These are phyloP conservation scores for Eriocheir sinensis DNA, from an alignment of 1,140 invertebrate species.

Conservation along the genomic window DNA sequence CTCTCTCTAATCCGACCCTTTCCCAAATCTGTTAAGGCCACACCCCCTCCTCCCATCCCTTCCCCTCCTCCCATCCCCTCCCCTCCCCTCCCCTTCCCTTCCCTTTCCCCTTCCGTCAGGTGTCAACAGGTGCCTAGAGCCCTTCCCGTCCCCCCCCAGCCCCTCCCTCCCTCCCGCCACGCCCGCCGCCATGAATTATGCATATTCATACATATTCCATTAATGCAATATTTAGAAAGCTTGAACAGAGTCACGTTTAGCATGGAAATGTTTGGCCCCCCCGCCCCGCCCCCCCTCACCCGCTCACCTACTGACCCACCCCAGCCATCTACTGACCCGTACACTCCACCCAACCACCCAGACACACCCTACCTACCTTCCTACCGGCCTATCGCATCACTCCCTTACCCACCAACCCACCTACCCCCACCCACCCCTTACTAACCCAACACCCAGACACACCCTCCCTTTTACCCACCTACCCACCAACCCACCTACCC, in stretches of 20 bases:
- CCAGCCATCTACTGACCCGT: no score
- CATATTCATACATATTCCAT: slow-evolving; percentile 25
- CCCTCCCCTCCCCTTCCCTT: not conserved
- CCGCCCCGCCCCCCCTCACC: no score
- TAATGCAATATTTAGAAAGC: slow-evolving; percentile 32
- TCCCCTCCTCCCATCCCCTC: not conserved
- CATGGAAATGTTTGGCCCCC: not conserved
- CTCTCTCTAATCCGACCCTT: not conserved
- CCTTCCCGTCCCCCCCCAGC: not conserved
- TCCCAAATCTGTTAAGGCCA: not conserved
- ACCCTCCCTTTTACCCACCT: no score
- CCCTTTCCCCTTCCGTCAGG: not conserved
- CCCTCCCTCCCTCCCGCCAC: not conserved
- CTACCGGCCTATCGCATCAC: no score
- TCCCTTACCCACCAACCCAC: no score
- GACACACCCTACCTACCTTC: no score
- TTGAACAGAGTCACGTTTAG: not conserved
- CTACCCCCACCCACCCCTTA: no score
- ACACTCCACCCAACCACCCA: no score
- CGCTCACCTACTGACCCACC: no score
- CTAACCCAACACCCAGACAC: no score
- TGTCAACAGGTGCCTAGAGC: no score
- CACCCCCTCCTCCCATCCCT: not conserved
- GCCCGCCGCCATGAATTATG: not conserved
- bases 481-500: no score